Evolutionary conservation across 2,888 invertebrate genomes (phyloP).

Genomic region (Zootermopsis nevadensis): DNA sequence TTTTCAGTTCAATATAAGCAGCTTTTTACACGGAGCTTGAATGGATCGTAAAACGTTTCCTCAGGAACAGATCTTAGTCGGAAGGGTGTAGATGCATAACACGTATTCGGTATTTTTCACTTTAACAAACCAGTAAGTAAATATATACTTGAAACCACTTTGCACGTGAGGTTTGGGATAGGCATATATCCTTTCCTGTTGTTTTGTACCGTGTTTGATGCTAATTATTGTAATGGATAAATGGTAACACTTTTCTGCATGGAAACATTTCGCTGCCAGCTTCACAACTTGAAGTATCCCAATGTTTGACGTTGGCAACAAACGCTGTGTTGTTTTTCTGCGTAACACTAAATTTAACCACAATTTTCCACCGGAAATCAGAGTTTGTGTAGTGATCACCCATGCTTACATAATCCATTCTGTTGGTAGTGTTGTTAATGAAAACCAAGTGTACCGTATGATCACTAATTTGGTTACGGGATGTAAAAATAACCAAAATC

Average conservation of each 20-base stretch:
- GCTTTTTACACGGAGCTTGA: too few relatives aligned
- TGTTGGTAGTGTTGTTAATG: not conserved
- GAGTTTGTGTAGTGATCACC: not conserved
- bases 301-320: not conserved
- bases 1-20: too few relatives aligned
- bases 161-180: not conserved
- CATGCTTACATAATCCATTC: not conserved
- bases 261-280: not conserved
- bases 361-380: conserved; percentile 2
- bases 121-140: not conserved
- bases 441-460: conserved; percentile 12
- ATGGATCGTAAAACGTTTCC: too few relatives aligned
- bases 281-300: not conserved
- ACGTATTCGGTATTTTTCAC: not conserved
- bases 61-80: too few relatives aligned
- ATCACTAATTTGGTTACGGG: not conserved
- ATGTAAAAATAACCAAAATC: conserved; percentile 27
- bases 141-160: not conserved
- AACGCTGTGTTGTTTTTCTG: not conserved
- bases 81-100: not conserved
- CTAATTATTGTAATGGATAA: not conserved
- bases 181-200: not conserved
- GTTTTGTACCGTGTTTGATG: not conserved
- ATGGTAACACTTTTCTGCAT: not conserved
- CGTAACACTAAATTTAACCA: not conserved